Evolutionary conservation across 2,888 invertebrate genomes (phyloP), one percentile per base, ranked within the genome.

Genomic region (Drosophila sordidapex): DNA sequence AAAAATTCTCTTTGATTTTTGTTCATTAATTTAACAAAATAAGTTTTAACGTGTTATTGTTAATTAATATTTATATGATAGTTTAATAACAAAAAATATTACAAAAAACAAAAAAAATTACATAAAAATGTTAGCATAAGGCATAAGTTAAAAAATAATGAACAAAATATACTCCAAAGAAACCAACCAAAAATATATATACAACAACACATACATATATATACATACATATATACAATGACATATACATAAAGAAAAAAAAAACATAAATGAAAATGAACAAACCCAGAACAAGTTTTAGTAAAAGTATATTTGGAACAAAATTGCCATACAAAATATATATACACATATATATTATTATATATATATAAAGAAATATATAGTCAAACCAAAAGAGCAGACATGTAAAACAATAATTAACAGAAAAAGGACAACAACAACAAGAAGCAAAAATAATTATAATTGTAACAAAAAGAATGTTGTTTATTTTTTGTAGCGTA

Each of bases 161-260:
- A 82, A 78, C 80, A 86, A 80, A 91, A 91, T 93, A 92, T 93
- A 92, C 92, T 92, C 92, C 92, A 92, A 92, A 92, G 92, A 92
- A 92, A 92, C 90, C 92, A 93, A 92, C 92, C 92, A 92, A 92
- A 92, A 80, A 83, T 56, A 83, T 83, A 92, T 89, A 91, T 89
- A 90, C 79, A 90, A 86, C 78, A 81, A 87, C 74, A 84, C 80
- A 90, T 80, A 79, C 73, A 88, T 80, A 86, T 80, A 86, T 73
- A 89, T 70, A 87, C 71, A 80, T 74, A 81, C 75, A 65, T 72
- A 80, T 90, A 89, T 84, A 88, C 86, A 90, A 80, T 66, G 71
- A 87, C 75, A 76, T 70, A 77, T 74, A 82, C 59, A 81, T 64
- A 64, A 62, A 59, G 61, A 38, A 38, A 25, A n/a, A 43, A 33